phyloP scores from a whole-genome alignment of 53 echinoderm and acorn worm species.

The Holothuria scabra region DNA sequence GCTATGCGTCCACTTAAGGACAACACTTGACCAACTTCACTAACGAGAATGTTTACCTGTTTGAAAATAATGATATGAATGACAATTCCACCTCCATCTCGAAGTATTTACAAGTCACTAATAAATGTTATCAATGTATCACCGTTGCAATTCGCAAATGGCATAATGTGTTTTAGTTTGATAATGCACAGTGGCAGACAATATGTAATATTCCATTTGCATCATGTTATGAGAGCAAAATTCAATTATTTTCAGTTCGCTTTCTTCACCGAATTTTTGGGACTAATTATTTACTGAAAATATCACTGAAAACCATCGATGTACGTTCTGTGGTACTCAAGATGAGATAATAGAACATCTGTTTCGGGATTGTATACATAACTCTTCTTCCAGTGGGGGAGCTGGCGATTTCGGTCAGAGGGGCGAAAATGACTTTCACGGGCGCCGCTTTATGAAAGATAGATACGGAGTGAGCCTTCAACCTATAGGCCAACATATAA shows the following conservation, averaged over 20 bases:
- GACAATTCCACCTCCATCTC: background rate
- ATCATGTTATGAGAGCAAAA: background rate
- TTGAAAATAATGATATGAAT: background rate
- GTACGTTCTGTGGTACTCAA: background rate
- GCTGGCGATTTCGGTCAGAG: no score
- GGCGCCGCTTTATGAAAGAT: no score
- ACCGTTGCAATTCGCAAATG: background rate
- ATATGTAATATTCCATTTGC: background rate
- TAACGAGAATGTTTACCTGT: no score
- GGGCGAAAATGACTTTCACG: no score
- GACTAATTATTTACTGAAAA: conserved; percentile 8
- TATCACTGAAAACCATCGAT: background rate
- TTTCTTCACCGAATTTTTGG: conserved; percentile 12
- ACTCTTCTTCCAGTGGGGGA: background rate
- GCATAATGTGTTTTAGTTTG: background rate
- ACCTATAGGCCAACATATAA: no score
- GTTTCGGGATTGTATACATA: background rate
- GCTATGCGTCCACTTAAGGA: no score
- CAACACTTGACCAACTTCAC: no score
- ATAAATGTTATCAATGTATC: background rate
- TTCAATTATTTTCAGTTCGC: background rate
- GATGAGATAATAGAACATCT: no score
- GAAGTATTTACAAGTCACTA: background rate
- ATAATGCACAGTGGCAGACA: conserved; percentile 1
- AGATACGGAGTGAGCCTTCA: no score